Percentiles rank a stretch among this genome's conserved stretches.
Evolutionary conservation across 2,797 vertebrate species (phyloP).

Genomic region (Craterocephalus amniculus): DNA sequence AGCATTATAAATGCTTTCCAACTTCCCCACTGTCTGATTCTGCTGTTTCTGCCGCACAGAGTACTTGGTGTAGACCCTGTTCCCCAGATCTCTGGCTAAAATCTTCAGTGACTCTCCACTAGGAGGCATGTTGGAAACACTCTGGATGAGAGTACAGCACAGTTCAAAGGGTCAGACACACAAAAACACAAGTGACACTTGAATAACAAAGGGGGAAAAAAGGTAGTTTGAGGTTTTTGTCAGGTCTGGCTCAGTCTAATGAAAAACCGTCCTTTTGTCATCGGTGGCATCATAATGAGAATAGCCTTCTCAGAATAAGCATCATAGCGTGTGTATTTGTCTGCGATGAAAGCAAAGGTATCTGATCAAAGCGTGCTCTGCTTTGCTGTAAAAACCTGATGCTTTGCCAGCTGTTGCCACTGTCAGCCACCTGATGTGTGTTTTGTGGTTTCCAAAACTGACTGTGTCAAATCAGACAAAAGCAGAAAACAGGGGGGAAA

Average conservation of each 20-base stretch:
- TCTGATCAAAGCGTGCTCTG: constrained; percentile 43
- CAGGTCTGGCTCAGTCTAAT: not conserved
- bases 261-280: constrained; percentile 15
- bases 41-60: constrained; percentile 78
- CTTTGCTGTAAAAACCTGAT: constrained; percentile 34
- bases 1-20: constrained; percentile 79
- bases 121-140: constrained; percentile 81
- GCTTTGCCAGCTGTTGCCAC: constrained; percentile 28
- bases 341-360: constrained; percentile 7
- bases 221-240: not conserved
- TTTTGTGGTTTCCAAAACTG: constrained; percentile 33
- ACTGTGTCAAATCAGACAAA: constrained; percentile 15
- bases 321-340: not conserved
- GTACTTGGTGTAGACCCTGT: constrained; percentile 83
- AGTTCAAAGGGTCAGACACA: constrained; percentile 12
- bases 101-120: constrained; percentile 87
- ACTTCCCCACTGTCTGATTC: constrained; percentile 79
- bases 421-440: constrained; percentile 31
- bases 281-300: constrained; percentile 21
- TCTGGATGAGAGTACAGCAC: constrained; percentile 70
- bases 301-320: constrained; percentile 16
- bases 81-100: constrained; percentile 85
- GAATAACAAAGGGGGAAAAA: not conserved
- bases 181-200: not conserved
- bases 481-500: constrained; percentile 10